Evolutionary conservation across 2,113 vertebrate species (phyloP).

Genomic region (Mola mola): DNA sequence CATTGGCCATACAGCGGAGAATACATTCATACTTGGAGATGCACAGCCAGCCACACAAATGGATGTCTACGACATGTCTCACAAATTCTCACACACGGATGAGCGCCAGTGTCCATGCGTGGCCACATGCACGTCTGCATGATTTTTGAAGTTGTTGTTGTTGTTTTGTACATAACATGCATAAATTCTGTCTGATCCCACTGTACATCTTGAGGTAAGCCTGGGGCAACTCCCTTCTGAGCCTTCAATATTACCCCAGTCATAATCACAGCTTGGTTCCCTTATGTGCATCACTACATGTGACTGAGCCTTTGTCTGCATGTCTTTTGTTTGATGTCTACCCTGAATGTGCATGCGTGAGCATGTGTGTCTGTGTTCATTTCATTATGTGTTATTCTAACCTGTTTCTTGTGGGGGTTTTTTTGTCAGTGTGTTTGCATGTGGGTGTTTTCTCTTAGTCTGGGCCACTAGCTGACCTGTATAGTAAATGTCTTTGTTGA

Average conservation of each 20-base stretch:
- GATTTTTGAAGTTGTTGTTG: slow-evolving; percentile 28
- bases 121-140: neutral
- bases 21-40: slow-evolving; percentile 39
- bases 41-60: slow-evolving; percentile 21
- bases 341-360: neutral
- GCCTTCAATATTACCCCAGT: slow-evolving; percentile 41
- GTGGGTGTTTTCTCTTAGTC: slow-evolving; percentile 3
- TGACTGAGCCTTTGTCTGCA: slow-evolving; percentile 58
- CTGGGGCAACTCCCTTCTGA: slow-evolving; percentile 59
- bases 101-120: slow-evolving; percentile 1
- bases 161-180: slow-evolving; percentile 57
- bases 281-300: slow-evolving; percentile 44
- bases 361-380: neutral
- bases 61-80: neutral
- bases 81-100: neutral
- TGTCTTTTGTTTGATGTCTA: slow-evolving; percentile 57
- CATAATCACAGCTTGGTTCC: slow-evolving; percentile 61
- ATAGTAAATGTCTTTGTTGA: slow-evolving; percentile 30
- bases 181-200: slow-evolving; percentile 67
- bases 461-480: slow-evolving; percentile 9
- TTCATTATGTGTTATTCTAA: neutral
- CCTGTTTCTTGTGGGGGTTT: neutral
- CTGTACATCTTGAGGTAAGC: slow-evolving; percentile 58
- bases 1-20: slow-evolving; percentile 57
- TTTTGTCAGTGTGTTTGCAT: slow-evolving; percentile 6